Conservation (phyloP, 2,113 vertebrate species). For the Epinephelus cyanopodus region DNA sequence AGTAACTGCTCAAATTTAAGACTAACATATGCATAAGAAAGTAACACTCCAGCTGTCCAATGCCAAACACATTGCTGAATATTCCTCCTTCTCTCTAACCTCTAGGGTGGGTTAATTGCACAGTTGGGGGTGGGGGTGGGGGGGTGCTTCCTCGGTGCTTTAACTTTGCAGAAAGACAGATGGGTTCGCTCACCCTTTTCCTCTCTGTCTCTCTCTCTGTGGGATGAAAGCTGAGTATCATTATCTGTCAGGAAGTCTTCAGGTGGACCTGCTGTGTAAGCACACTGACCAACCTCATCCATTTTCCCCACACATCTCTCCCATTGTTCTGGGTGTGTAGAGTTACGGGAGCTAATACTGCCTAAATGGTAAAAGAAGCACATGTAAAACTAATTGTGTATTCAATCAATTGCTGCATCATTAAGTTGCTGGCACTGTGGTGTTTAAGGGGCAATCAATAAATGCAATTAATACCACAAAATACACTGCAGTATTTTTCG, state of each 20-base stretch:
- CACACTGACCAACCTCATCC: conserved; percentile 43
- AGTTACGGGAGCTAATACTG: conserved; percentile 52
- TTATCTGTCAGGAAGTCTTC: conserved; percentile 56
- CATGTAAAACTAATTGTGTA: conserved; percentile 43
- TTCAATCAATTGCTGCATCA: conserved; percentile 53
- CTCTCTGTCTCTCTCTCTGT: conserved; percentile 17
- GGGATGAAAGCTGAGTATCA: conserved; percentile 39
- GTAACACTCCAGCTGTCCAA: conserved; percentile 4
- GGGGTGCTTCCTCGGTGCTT: conserved; percentile 50
- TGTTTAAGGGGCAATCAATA: conserved; percentile 67
- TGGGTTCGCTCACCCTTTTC: conserved; percentile 46
- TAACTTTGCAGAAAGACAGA: conserved; percentile 69
- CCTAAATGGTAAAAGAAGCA: conserved; percentile 31
- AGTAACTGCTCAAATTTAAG: background rate
- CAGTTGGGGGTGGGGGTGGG: conserved; percentile 31
- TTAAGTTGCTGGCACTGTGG: conserved; percentile 48
- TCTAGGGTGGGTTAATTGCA: conserved; percentile 56
- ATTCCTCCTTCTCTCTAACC: background rate
- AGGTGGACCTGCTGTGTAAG: conserved; percentile 59
- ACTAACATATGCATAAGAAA: conserved; percentile 10
- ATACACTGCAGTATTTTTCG: conserved; percentile 24
- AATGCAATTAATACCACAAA: conserved; percentile 66
- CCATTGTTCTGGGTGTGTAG: conserved; percentile 35
- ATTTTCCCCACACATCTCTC: conserved; percentile 33
- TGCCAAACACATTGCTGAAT: conserved; percentile 31